phyloP scores from a whole-genome alignment of 2,113 vertebrate genomes.

The Pomatorhinus ruficollis region DNA sequence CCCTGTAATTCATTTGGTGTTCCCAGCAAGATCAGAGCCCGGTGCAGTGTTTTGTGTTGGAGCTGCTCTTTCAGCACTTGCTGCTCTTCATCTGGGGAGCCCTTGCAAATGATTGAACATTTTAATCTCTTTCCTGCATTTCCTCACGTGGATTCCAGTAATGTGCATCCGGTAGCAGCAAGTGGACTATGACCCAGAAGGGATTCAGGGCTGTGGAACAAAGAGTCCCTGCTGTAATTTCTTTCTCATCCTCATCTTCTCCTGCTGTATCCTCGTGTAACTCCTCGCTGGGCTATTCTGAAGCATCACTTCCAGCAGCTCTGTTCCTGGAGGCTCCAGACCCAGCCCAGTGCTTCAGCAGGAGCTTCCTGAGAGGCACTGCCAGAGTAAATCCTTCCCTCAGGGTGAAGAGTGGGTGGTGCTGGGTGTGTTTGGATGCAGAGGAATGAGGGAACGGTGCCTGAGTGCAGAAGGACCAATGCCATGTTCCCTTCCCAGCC shows the following conservation, averaged over 20 bases:
- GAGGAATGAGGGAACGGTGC: neutral
- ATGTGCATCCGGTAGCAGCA: neutral
- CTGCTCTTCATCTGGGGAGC: neutral
- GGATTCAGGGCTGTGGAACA: neutral
- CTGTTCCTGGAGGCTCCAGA: neutral
- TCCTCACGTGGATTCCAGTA: neutral
- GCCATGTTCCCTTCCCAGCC: neutral
- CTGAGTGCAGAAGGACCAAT: accelerated
- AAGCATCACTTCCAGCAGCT: neutral
- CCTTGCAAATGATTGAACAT: constrained; percentile 29
- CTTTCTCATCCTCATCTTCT: neutral
- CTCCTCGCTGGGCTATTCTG: neutral
- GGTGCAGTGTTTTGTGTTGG: neutral
- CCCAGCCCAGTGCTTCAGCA: neutral
- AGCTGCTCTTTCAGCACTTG: neutral
- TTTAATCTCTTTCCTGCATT: neutral
- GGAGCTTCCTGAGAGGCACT: neutral
- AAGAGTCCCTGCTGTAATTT: neutral
- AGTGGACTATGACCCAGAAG: constrained; percentile 8
- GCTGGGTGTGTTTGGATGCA: neutral
- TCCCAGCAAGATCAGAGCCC: neutral
- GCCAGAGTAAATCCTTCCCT: neutral
- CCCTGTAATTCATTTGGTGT: neutral
- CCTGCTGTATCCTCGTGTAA: neutral
- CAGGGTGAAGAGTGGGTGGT: neutral